Evolutionary conservation across 2,113 vertebrate genomes (phyloP), one percentile per base, ranked within the genome.

Genomic region (Mirounga angustirostris): DNA sequence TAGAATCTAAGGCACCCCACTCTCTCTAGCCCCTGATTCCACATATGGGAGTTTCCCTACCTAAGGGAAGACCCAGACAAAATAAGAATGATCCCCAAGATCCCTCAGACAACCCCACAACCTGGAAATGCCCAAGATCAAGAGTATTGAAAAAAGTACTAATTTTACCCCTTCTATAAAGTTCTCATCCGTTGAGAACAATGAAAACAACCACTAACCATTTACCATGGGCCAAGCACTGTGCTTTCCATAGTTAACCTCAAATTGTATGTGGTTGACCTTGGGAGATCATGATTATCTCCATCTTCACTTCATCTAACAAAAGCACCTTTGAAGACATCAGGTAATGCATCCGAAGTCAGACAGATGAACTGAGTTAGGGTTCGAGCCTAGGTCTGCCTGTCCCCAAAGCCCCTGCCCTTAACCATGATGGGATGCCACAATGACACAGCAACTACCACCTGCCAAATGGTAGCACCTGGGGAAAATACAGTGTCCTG

Each of bases 161-260:
- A 28, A 89, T 33, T 46, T 93, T 54, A 74, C 4, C 28, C 30
- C 50, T 89, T 96, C 96, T 97, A 87, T 80, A 96, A 94, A 67
- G 74, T 93, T 74, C 69, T 94, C 56, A 33, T 22, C 40, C 58
- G 43, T 12, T 24, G n/a, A 95, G 36, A 59, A 78, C 30, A 71
- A 40, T 15, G 30, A 78, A 92, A 85, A 54, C 26, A 89, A 58
- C 50, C 16, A 33, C 10, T 73, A 67, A 67, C 14, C 26, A 85
- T 2, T 5, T 43, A 56, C 36, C 14, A 9, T 2, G 12, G 59
- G 78, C 82, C 71, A 86, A 58, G 43, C 8, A 91, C 50, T 58
- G 4, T 28, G 4, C 10, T 89, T 54, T 52, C 43, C 22, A 13
- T 9, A 28, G 65, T 50, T 16, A 40, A 43, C 40, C 8, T 83